Evolutionary conservation across 1,140 invertebrate species (phyloP).

Genomic region (Tigriopus japonicus): DNA sequence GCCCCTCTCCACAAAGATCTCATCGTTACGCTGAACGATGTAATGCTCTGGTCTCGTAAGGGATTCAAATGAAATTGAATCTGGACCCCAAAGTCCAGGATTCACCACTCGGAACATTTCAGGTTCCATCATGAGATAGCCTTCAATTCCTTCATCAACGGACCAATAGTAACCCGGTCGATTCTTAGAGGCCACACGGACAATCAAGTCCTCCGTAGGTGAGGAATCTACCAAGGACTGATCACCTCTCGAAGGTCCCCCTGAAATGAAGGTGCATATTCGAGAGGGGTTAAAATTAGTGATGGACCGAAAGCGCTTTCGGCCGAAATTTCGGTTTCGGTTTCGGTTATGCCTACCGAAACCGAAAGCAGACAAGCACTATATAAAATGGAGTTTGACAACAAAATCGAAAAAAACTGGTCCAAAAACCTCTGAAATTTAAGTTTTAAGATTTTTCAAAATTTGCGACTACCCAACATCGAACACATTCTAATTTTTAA

Average conservation of each 20-base stretch:
- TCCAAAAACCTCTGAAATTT: too few species aligned
- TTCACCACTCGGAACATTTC: neutral
- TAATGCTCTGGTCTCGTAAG: neutral
- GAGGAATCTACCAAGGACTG: neutral
- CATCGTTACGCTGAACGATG: neutral
- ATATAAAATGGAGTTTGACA: too few species aligned
- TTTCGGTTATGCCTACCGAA: too few species aligned
- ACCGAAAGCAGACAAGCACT: too few species aligned
- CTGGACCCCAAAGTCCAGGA: conserved; percentile 4
- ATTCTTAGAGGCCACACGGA: conserved; percentile 10
- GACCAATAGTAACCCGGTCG: conserved; percentile 9
- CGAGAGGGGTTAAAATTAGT: neutral
- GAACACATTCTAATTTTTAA: too few species aligned
- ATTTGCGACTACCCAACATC: too few species aligned
- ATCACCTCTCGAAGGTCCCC: neutral
- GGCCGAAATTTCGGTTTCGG: neutral
- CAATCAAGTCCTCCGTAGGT: neutral
- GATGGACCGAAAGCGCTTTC: neutral
- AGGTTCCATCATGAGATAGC: conserved; percentile 7
- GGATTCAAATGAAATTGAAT: neutral
- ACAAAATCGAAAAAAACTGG: too few species aligned
- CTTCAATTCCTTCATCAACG: conserved; percentile 13
- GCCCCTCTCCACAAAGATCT: conserved; percentile 3
- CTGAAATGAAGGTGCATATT: neutral
- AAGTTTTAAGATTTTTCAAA: too few species aligned